Conservation (phyloP, 2,113 vertebrate species). For the Entomyzon cyanotis region DNA sequence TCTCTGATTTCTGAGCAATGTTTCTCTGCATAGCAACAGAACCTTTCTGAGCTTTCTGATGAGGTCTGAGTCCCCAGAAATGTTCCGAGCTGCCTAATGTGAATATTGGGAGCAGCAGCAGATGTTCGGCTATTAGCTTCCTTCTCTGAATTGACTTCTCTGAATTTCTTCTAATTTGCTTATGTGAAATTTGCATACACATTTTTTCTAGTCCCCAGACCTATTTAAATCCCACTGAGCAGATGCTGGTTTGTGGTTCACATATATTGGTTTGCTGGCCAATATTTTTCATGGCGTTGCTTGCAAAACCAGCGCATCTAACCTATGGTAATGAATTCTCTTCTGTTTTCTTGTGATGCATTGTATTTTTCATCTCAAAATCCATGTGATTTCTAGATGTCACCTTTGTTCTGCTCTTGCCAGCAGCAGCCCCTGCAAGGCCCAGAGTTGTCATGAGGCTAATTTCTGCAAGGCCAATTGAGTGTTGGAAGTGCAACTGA, state of each 20-base stretch:
- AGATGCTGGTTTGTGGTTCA: not conserved
- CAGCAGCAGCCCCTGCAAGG: not conserved
- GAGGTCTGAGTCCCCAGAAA: slow-evolving; percentile 11
- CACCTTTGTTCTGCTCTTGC: not conserved
- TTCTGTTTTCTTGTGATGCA: not conserved
- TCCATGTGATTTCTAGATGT: not conserved
- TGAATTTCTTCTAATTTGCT: slow-evolving; percentile 49
- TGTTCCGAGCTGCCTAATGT: not conserved
- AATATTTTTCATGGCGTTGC: not conserved
- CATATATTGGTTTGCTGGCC: not conserved
- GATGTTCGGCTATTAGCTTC: slow-evolving; percentile 34
- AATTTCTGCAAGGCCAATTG: not conserved
- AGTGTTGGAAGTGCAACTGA: not conserved
- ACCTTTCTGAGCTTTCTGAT: not conserved
- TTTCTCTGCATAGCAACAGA: slow-evolving; percentile 47
- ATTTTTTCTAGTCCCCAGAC: not conserved
- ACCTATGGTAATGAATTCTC: not conserved
- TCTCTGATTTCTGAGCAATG: not conserved
- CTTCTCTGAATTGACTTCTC: slow-evolving; percentile 31
- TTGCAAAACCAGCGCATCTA: not conserved
- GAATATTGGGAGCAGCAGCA: not conserved
- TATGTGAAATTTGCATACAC: not conserved
- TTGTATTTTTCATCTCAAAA: not conserved
- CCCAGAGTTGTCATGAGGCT: not conserved
- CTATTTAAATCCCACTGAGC: not conserved